Conservation (phyloP, 2,113 vertebrate species). For the Edolisoma coerulescens region DNA sequence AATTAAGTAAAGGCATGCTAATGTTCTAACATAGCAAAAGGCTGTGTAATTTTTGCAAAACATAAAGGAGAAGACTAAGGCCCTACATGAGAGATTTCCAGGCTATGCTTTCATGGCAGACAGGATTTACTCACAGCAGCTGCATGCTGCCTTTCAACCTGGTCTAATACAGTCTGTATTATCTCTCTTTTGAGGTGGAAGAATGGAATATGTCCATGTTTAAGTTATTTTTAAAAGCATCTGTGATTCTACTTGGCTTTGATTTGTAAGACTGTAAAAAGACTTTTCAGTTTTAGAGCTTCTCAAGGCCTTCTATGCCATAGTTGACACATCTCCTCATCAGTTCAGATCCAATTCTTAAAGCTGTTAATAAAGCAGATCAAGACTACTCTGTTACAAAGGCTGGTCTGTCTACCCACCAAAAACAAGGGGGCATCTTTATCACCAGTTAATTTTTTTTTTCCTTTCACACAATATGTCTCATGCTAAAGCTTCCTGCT, state of each 20-base stretch:
- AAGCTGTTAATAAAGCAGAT: neutral
- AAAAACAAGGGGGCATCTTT: neutral
- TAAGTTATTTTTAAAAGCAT: neutral
- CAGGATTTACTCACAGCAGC: neutral
- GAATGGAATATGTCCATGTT: neutral
- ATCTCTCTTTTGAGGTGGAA: neutral
- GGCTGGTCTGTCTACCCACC: neutral
- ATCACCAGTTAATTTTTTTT: neutral
- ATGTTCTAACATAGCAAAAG: neutral
- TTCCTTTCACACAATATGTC: neutral
- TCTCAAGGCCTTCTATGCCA: neutral
- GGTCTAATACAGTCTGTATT: neutral
- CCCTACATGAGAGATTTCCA: neutral
- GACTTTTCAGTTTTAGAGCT: neutral
- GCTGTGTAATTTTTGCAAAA: neutral
- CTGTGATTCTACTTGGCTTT: neutral
- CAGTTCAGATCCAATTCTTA: neutral
- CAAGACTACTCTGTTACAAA: neutral
- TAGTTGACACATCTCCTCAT: neutral
- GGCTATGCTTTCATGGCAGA: neutral
- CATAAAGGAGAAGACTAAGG: neutral
- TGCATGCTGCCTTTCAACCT: neutral
- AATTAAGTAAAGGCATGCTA: neutral
- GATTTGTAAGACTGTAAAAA: neutral
- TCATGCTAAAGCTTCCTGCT: neutral